These are phyloP conservation scores for Hypolimnas misippus DNA, from an alignment of 2,888 invertebrate genomes.

Conservation along the genomic window DNA sequence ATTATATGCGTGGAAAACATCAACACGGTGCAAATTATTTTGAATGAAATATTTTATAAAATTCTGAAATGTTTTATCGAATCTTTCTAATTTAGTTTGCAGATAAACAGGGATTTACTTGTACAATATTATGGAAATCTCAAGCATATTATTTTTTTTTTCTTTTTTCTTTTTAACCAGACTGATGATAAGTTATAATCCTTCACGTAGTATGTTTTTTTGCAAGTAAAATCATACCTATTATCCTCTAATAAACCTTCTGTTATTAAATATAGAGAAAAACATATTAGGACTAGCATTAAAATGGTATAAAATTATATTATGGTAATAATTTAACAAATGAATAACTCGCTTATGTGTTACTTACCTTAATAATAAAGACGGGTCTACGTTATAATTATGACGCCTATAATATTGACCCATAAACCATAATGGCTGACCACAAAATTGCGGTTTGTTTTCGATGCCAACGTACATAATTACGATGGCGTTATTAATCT, in stretches of 20 bases:
- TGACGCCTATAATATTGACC: slow-evolving; percentile 77
- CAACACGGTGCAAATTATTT: slow-evolving; percentile 33
- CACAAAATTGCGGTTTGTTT: slow-evolving; percentile 77
- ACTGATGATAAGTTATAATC: too few species aligned
- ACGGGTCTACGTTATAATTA: slow-evolving; percentile 62
- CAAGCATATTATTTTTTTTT: too few species aligned
- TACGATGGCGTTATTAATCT: slow-evolving; percentile 68
- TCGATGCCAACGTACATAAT: slow-evolving; percentile 77
- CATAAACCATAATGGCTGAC: slow-evolving; percentile 73
- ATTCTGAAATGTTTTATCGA: neutral
- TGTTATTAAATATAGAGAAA: too few species aligned
- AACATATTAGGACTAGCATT: too few species aligned
- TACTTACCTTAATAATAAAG: slow-evolving; percentile 48
- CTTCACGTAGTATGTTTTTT: too few species aligned
- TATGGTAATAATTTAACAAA: slow-evolving; percentile 38
- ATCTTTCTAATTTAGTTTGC: neutral
- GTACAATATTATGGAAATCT: too few species aligned
- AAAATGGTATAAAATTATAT: too few species aligned
- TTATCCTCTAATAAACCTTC: too few species aligned
- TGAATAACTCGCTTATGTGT: slow-evolving; percentile 47
- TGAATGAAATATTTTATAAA: neutral
- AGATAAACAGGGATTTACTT: neutral
- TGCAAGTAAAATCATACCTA: too few species aligned
- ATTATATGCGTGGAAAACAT: slow-evolving; percentile 65
- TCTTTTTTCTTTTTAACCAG: too few species aligned